Percentiles rank a stretch among this genome's conserved stretches.
Evolutionary conservation across 1,140 invertebrate genomes (phyloP).

Genomic region (Bombus vancouverensis): DNA sequence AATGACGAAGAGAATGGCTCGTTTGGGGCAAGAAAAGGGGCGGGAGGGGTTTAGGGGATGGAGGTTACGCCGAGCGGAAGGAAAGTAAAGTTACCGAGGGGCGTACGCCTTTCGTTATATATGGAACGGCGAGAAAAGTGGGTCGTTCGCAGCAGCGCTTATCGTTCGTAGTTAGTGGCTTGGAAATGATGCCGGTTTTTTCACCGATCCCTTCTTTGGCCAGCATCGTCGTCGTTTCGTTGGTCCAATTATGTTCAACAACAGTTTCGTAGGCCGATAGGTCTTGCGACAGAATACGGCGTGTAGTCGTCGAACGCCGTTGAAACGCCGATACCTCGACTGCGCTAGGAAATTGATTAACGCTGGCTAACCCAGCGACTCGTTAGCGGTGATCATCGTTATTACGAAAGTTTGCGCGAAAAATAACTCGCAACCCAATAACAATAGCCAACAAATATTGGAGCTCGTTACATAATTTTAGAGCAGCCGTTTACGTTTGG

Average conservation of each 20-base stretch:
- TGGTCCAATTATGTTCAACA: slow-evolving; percentile 60
- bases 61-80: slow-evolving; percentile 40
- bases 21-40: slow-evolving; percentile 23
- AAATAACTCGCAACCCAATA: not conserved
- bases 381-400: not conserved
- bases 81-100: slow-evolving; percentile 46
- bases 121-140: slow-evolving; percentile 50
- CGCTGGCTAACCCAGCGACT: not conserved
- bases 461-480: slow-evolving; percentile 14
- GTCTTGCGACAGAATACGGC: not conserved
- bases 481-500: not conserved
- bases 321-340: not conserved
- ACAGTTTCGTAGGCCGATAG: slow-evolving; percentile 20
- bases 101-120: slow-evolving; percentile 40
- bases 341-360: slow-evolving; percentile 14
- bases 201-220: not conserved
- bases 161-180: slow-evolving; percentile 56
- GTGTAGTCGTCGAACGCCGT: too few relatives aligned
- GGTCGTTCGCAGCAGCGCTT: slow-evolving; percentile 53
- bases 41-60: not conserved
- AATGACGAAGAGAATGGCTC: slow-evolving; percentile 48
- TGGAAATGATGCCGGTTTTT: slow-evolving; percentile 54
- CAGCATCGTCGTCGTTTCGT: slow-evolving; percentile 51
- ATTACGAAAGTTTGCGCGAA: slow-evolving; percentile 26
- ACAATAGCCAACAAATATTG: not conserved